Base-by-base conservation (phyloP, 2,113 vertebrate species). In the Nyctereutes procyonoides region DNA sequence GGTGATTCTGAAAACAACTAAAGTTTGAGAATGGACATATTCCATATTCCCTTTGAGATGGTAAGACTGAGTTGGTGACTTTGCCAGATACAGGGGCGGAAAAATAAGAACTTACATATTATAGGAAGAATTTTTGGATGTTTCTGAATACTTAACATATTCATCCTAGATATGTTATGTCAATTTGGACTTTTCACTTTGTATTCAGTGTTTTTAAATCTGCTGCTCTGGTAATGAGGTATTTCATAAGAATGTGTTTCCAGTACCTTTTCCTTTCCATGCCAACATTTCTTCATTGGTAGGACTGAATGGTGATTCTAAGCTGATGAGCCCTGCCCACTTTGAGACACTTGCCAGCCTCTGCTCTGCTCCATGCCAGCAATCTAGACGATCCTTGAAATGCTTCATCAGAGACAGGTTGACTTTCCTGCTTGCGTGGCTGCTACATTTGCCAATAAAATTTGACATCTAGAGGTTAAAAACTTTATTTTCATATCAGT, bases 371-470 rank as follows among this genome's bases (percentile, higher is more conserved):
- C 30, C 43, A 26, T 67, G 77, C 63, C 35, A 81, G 58, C 24
- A 32, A 24, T 43, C 22, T 74, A 43, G 43, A 43, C 43, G 8
- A 16, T 88, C 43, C 43, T 80, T 92, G 77, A 79, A 91, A 76
- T 79, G 16, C 90, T 86, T 83, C 51, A 48, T 51, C 35, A 90
- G 82, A 56, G 76, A 38, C 56, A 74, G 53, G 17, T 71, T n/a
- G 83, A 55, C 53, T 74, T 84, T 71, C n/a, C 74, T 69, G 63
- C 20, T 84, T 92, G 19, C 24, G 43, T 58, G 22, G 32, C 26
- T 56, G 58, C 69, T 86, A 8, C 35, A 43, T 95, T 92, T 97
- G 60, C 71, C 79, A 94, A 1, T 82, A 71, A 53, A 93, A 58
- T 85, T 67, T 9, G 32, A 14, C 53, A 3, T 67, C 48, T 88